These are phyloP conservation scores for Gryllus longicercus DNA, from an alignment of 2,888 invertebrate species.

Conservation along the genomic window DNA sequence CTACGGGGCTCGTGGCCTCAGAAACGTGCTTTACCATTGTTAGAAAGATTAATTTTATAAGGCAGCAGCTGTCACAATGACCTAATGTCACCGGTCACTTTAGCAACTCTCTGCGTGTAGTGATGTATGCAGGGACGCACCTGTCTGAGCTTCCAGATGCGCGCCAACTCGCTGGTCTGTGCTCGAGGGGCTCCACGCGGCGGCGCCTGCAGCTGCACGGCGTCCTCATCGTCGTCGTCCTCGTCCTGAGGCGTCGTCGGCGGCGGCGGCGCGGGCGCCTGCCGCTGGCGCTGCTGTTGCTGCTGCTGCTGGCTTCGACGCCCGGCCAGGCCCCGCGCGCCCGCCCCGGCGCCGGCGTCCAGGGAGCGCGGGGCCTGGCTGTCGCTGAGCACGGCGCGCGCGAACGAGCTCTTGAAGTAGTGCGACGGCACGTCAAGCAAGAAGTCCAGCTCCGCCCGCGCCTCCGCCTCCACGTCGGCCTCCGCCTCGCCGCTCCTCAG, in stretches of 20 bases:
- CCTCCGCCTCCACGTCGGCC: background rate
- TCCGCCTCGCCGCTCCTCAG: too few species aligned
- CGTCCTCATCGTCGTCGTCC: background rate
- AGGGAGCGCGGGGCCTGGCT: conserved; percentile 47
- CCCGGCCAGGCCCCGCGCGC: background rate
- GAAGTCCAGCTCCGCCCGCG: background rate
- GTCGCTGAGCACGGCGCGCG: conserved; percentile 51
- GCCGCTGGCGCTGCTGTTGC: conserved; percentile 46
- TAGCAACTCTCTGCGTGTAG: too few species aligned
- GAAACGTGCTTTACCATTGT: too few species aligned
- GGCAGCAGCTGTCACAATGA: too few species aligned
- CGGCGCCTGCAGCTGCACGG: background rate
- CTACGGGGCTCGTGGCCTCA: too few species aligned
- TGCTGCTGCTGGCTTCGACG: too few species aligned
- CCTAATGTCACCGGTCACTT: too few species aligned
- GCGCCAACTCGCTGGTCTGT: background rate
- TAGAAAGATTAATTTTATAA: too few species aligned
- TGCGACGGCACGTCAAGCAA: conserved; percentile 45
- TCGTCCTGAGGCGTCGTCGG: background rate
- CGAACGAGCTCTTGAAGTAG: conserved; percentile 56
- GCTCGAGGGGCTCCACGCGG: background rate
- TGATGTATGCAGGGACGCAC: background rate
- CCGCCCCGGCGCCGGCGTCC: conserved; percentile 42
- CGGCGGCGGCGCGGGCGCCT: conserved; percentile 40
- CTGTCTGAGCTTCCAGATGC: conserved; percentile 8